These are phyloP conservation scores for Pelecanus crispus DNA, from an alignment of 2,113 vertebrate species.

Conservation along the genomic window DNA sequence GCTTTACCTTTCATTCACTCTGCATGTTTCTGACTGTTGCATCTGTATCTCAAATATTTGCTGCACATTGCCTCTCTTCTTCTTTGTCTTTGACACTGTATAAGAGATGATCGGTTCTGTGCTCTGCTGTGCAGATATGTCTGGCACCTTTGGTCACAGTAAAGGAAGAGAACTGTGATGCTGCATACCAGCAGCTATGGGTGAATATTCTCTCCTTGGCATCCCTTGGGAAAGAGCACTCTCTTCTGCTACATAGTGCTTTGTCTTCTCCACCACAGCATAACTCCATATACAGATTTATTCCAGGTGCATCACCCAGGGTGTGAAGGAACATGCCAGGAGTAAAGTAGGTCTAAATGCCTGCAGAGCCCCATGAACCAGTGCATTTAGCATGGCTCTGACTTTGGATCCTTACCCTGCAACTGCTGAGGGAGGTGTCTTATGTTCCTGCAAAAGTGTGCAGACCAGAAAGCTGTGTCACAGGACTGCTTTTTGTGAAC, in stretches of 20 bases:
- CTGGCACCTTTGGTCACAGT: neutral
- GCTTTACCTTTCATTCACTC: neutral
- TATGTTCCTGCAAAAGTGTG: neutral
- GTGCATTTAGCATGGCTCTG: neutral
- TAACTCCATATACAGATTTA: neutral
- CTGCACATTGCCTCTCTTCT: neutral
- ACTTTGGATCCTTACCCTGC: neutral
- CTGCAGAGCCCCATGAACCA: neutral
- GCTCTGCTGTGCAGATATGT: neutral
- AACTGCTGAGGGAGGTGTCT: neutral
- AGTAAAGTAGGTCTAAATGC: neutral
- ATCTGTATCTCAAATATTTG: neutral
- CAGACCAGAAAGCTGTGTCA: neutral
- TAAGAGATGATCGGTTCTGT: neutral
- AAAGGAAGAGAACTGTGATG: neutral
- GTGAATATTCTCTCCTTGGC: neutral
- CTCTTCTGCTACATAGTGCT: neutral
- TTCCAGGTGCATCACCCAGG: neutral
- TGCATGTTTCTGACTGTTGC: neutral
- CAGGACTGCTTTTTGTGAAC: neutral
- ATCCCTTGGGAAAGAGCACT: neutral
- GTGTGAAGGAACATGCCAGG: neutral
- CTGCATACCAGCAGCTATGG: neutral
- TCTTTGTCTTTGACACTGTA: neutral
- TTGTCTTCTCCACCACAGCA: neutral